A percentile compares a stretch with the other conserved stretches of the same genome.
Conservation (phyloP, 2,888 invertebrate species). For the Coenonympha glycerion region DNA sequence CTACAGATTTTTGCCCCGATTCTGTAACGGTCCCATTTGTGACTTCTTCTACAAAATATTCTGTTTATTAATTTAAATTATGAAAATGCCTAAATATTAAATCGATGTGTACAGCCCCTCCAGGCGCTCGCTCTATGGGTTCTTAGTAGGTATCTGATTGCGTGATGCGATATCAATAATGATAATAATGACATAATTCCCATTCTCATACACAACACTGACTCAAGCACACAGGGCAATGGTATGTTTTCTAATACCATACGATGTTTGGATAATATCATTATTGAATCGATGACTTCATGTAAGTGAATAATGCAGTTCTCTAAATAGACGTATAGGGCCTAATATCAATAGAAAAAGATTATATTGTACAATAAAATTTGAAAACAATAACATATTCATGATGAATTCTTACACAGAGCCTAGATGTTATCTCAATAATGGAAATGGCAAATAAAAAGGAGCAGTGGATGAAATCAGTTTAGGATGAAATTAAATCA, state of each 20-base stretch:
- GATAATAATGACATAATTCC: constrained; percentile 50
- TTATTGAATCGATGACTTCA: background rate
- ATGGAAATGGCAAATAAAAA: background rate
- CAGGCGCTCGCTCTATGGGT: background rate
- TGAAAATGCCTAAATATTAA: too few relatives aligned
- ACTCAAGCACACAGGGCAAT: constrained; percentile 17
- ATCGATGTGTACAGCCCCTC: background rate
- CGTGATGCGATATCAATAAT: constrained; percentile 40
- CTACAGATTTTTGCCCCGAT: background rate
- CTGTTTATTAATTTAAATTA: too few relatives aligned
- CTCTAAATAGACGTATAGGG: too few relatives aligned
- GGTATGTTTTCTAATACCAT: constrained; percentile 21
- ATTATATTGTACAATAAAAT: too few relatives aligned
- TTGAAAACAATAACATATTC: background rate
- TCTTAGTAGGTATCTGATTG: constrained; percentile 29
- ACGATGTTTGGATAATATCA: constrained; percentile 8
- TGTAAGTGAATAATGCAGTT: background rate
- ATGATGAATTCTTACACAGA: background rate
- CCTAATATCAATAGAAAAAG: too few relatives aligned
- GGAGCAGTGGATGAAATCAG: background rate
- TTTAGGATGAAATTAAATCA: background rate
- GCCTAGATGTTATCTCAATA: too few relatives aligned
- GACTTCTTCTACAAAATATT: too few relatives aligned
- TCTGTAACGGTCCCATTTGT: too few relatives aligned
- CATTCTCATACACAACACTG: constrained; percentile 28